Base-by-base conservation (phyloP, 2,113 vertebrate species). In the Corythaixoides concolor region DNA sequence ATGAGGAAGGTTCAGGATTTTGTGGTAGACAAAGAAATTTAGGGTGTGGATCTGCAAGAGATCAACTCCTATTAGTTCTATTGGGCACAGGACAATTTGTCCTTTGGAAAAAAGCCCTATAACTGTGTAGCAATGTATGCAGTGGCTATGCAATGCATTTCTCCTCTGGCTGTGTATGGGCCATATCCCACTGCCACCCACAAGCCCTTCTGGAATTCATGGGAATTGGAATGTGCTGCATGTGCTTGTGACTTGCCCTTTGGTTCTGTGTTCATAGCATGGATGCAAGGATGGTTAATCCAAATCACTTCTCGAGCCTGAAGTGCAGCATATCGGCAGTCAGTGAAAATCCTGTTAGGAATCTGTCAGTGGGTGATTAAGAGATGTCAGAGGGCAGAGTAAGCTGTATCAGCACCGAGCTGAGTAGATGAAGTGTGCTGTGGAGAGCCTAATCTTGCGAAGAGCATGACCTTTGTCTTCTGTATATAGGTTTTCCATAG, bases 301-400 rank as follows among this genome's bases (percentile, higher is more conserved):
- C 76, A 72, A 14, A 72, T 90, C 67, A 63, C 47, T 91, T 62
- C 59, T 28, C 39, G 87, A 85, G 92, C 47, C 27, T 95, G 79
- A 94, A 89, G 94, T 62, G 67, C 93, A 87, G 66, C 39, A 11
- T 80, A 43, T 80, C 4, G 0, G 30, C 84, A 80, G 53, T 80
- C 80, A 39, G 90, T 78, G 87, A 69, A 95, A 95, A 97, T 97
- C 95, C 96, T 89, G 87, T 93, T 97, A 97, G 79, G 85, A 83
- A 77, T 72, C 96, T 88, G 89, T 94, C 96, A 85, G 92, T 9
- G 50, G 78, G 89, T 92, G 96, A 97, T 97, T 96, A 97, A 95
- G 87, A 76, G 70, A 86, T 94, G 94, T 93, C 92, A 95, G 90
- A 91, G 92, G 93, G 85, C 89, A 96, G 49, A 56, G 83, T 91